phyloP scores from a whole-genome alignment of 2,888 invertebrate species.

The Anthophora plumipes region DNA sequence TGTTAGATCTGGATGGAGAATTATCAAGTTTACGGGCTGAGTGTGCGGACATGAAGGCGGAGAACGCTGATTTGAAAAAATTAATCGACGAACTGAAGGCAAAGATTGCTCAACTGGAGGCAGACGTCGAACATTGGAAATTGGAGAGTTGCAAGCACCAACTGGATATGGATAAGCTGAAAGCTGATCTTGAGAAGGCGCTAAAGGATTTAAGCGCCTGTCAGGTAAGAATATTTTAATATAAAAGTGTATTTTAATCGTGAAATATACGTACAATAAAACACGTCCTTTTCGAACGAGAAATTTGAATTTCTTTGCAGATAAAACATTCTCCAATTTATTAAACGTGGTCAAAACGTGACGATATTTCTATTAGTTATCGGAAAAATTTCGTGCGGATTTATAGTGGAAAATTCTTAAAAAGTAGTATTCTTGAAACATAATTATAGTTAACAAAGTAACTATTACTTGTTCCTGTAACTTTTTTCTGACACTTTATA shows the following conservation, averaged over 20 bases:
- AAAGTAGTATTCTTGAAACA: no score
- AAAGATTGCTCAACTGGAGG: constrained; percentile 25
- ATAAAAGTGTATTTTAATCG: no score
- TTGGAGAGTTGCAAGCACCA: constrained; percentile 35
- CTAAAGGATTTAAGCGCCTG: constrained; percentile 18
- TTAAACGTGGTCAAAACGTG: no score
- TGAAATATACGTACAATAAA: no score
- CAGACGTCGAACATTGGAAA: constrained; percentile 45
- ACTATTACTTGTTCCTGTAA: no score
- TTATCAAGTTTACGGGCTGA: constrained; percentile 15
- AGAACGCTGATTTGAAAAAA: constrained; percentile 34
- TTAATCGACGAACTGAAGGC: constrained; percentile 23
- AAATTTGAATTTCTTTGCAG: no score
- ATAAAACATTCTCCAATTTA: no score
- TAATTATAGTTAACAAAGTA: no score
- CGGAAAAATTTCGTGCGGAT: no score
- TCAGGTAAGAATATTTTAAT: constrained; percentile 33
- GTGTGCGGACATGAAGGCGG: constrained; percentile 7
- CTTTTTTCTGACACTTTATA: no score
- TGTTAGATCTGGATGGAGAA: constrained; percentile 1
- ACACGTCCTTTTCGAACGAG: no score
- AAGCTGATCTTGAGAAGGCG: constrained; percentile 18
- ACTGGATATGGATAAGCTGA: constrained; percentile 38
- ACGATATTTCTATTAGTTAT: neutral
- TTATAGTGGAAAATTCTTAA: no score